Evolutionary conservation across 2,888 invertebrate species (phyloP).

Genomic region (Drosophila cyrtoloma): DNA sequence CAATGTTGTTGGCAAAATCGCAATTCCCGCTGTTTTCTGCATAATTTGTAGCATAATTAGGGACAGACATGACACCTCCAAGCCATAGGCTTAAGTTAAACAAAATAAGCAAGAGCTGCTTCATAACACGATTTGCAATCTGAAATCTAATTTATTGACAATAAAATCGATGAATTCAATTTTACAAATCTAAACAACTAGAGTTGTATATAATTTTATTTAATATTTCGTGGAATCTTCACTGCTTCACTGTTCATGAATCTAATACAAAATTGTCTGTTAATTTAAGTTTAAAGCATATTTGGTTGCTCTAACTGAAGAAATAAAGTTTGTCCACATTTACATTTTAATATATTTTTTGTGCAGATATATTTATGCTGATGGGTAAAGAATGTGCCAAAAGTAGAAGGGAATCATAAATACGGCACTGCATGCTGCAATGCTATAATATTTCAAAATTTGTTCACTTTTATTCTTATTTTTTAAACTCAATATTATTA

Average conservation of each 20-base stretch:
- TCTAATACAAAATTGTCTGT: neutral
- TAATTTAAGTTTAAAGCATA: neutral
- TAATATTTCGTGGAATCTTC: neutral
- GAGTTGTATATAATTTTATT: neutral
- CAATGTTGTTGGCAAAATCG: neutral
- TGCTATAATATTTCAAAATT: too few species aligned
- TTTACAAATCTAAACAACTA: neutral
- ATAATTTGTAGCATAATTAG: neutral
- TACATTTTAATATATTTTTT: neutral
- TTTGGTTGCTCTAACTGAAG: neutral
- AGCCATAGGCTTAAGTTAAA: conserved; percentile 2
- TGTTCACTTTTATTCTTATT: too few species aligned
- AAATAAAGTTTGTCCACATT: neutral
- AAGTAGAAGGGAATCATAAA: neutral
- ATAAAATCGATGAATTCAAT: neutral
- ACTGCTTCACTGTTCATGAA: neutral
- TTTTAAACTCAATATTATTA: too few species aligned
- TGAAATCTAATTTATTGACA: conserved; percentile 8
- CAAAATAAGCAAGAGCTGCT: neutral
- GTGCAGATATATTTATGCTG: neutral
- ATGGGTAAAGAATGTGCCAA: neutral
- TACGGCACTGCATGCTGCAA: neutral
- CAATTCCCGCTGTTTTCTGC: conserved; percentile 2
- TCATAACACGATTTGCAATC: conserved; percentile 11
- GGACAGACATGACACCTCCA: neutral